Percentiles rank a stretch among this genome's conserved stretches.
Evolutionary conservation across 2,797 vertebrate species (phyloP).

Genomic region (Zenarchopterus dispar): DNA sequence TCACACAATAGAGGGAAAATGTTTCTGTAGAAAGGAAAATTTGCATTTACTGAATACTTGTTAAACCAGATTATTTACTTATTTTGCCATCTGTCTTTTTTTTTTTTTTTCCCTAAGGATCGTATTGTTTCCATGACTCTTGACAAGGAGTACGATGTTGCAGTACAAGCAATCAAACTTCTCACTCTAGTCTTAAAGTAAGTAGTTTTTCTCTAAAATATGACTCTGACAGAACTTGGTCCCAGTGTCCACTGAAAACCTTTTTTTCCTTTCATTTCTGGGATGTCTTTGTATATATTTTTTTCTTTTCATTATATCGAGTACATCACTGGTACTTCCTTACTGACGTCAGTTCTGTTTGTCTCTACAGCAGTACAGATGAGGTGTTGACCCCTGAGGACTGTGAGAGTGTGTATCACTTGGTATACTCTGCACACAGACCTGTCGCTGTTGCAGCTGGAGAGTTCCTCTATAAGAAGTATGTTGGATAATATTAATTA

Average conservation of each 20-base stretch:
- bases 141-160: slow-evolving; percentile 99
- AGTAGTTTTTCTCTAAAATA: slow-evolving; percentile 70
- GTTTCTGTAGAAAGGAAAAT: neutral
- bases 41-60: neutral
- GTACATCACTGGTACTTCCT: neutral
- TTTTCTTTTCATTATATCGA: neutral
- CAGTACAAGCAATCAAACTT: slow-evolving; percentile 99
- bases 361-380: slow-evolving; percentile 90
- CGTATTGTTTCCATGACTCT: slow-evolving; percentile 99
- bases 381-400: slow-evolving; percentile 98
- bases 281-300: too few species aligned
- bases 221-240: neutral
- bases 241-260: too few species aligned
- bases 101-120: slow-evolving; percentile 83
- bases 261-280: neutral
- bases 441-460: slow-evolving; percentile 96
- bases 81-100: slow-evolving; percentile 29
- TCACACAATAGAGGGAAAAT: too few species aligned
- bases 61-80: neutral
- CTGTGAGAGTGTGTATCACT: slow-evolving; percentile 99
- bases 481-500: slow-evolving; percentile 56
- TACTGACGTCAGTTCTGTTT: slow-evolving; percentile 27
- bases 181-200: slow-evolving; percentile 99
- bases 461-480: slow-evolving; percentile 99
- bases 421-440: slow-evolving; percentile 98